Conservation (phyloP, 2,888 invertebrate species). For the Drosophila trichaetosa region DNA sequence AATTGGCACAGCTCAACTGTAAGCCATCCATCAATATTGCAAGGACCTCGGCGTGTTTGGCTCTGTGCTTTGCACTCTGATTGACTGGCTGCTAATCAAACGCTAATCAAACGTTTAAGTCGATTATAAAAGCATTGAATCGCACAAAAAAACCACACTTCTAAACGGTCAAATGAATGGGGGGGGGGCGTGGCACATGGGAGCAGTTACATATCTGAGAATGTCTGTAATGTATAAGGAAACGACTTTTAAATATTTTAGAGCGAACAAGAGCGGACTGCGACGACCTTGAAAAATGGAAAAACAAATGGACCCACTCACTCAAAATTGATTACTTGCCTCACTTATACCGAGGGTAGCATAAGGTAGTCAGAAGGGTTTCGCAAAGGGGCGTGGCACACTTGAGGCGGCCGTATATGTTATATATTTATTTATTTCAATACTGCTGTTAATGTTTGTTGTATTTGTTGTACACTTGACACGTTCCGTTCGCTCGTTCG, state of each 20-base stretch:
- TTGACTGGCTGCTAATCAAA: constrained; percentile 59
- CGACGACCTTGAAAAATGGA: constrained; percentile 43
- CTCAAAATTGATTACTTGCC: constrained; percentile 38
- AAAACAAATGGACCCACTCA: constrained; percentile 22
- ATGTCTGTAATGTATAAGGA: neutral
- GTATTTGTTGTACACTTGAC: constrained; percentile 72
- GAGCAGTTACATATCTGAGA: neutral
- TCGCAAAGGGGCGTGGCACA: constrained; percentile 36
- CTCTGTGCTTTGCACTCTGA: constrained; percentile 25
- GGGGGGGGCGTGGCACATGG: constrained; percentile 21
- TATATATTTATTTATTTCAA: constrained; percentile 59
- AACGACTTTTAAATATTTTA: constrained; percentile 57
- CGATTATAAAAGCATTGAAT: constrained; percentile 78
- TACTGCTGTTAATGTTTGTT: constrained; percentile 72
- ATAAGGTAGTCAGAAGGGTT: constrained; percentile 23
- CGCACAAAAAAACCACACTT: constrained; percentile 29
- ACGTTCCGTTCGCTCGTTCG: constrained; percentile 64
- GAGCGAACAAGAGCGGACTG: constrained; percentile 10
- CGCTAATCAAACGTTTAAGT: constrained; percentile 63
- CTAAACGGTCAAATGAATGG: neutral
- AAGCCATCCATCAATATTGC: constrained; percentile 50
- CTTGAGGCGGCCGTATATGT: constrained; percentile 25
- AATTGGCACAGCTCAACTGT: constrained; percentile 37
- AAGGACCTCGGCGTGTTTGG: constrained; percentile 11
- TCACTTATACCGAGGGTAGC: constrained; percentile 5